Base-by-base conservation (phyloP, 2,113 vertebrate species). In the Neolamprologus ventralis region DNA sequence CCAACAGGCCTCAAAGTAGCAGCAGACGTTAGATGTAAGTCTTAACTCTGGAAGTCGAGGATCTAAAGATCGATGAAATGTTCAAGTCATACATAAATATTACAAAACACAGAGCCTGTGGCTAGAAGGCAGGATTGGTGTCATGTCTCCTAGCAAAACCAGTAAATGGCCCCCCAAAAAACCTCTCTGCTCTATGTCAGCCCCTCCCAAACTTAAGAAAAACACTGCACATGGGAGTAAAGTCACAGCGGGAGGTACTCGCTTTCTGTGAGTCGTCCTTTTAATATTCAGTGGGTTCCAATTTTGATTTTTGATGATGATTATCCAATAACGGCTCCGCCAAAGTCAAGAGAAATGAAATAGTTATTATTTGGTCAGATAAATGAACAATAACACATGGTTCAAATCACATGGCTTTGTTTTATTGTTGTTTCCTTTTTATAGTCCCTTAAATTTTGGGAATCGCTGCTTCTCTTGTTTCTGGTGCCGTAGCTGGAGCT, bases 1-100 rank as follows among this genome's bases (percentile, higher is more conserved):
- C 10, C 13, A 10, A 3, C 6, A 0, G 9, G 16, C 9, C 19
- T 7, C 9, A 0, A n/a, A 35, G 10, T 65, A 65, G 17, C 33
- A 37, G 33, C 31, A 35, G 16, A 7, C 3, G 16, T 63, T 33
- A 63, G 58, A 63, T 33, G 9, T 33, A 73, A 45, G 40, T 28
- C 23, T 17, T 21, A 17, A 75, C 68, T 75, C 2, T 75, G 2
- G 21, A 75, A 75, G 23, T 19, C 4, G 9, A 75, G 1, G 40
- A 75, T 75, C 68, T 75, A 26, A 47, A 17, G 68, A 28, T 47
- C 1, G 9, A 11, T 75, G 26, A 49, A 31, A 75, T 75, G 6
- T 49, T 49, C 26, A 75, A 49, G 16, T 26, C 60, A 12, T 35
- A 0, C 60, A 65, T 65, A 37, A 37, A 65, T n/a, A 65, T 65